These are phyloP conservation scores for Coturnix japonica DNA, from an alignment of 2,113 vertebrate species.

Conservation along the genomic window DNA sequence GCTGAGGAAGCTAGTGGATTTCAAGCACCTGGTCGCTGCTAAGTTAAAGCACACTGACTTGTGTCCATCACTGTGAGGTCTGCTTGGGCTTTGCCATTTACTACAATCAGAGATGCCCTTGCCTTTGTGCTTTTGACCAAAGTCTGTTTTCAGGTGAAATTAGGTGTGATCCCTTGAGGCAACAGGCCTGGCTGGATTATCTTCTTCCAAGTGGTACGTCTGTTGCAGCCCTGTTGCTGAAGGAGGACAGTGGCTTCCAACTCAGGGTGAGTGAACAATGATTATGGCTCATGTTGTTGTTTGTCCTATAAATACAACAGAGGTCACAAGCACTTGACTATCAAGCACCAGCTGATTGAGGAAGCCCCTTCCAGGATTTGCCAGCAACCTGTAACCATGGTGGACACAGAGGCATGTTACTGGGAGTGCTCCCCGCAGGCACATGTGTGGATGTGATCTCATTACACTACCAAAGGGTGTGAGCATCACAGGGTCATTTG, in stretches of 20 bases:
- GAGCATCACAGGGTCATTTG: too few relatives aligned
- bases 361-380: neutral
- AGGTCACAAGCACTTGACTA: neutral
- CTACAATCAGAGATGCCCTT: neutral
- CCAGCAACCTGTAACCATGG: neutral
- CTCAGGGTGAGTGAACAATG: neutral
- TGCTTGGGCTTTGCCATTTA: neutral
- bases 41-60: neutral
- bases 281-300: too few relatives aligned
- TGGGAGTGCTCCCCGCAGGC: neutral
- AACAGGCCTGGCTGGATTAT: neutral
- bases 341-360: neutral
- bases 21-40: neutral
- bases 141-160: neutral
- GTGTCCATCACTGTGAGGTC: accelerated
- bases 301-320: neutral
- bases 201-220: neutral
- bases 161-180: neutral
- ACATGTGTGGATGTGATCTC: neutral
- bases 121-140: neutral
- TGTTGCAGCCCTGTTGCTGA: accelerated
- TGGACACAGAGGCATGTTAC: neutral
- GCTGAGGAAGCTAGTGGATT: neutral
- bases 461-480: too few relatives aligned
- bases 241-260: neutral